These are phyloP conservation scores for Sphaerodactylus townsendi DNA, from an alignment of 2,113 vertebrate species.

Conservation along the genomic window DNA sequence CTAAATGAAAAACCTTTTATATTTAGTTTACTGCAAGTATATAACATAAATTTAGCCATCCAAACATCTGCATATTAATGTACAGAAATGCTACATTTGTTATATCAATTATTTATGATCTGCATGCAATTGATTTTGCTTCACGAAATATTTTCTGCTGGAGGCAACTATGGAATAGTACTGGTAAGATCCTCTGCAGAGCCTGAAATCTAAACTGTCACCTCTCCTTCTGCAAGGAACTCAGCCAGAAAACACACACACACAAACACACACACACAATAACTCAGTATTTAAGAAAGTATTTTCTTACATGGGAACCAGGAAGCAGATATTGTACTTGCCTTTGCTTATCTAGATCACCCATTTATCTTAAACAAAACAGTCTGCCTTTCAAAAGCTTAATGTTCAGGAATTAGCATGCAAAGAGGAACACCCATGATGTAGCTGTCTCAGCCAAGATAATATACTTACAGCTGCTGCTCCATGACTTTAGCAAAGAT, in stretches of 20 bases:
- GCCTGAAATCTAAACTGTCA: background rate
- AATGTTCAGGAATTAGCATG: conserved; percentile 6
- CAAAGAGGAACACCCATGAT: conserved; percentile 33
- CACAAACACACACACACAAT: conserved; percentile 22
- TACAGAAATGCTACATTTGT: background rate
- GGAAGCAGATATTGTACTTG: background rate
- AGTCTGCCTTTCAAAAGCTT: background rate
- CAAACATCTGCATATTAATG: background rate
- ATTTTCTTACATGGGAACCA: background rate
- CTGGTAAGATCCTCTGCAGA: conserved; percentile 38
- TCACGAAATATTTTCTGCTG: conserved; percentile 28
- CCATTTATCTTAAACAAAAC: background rate
- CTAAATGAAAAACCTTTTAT: background rate
- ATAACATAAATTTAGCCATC: background rate
- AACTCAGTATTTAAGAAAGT: background rate
- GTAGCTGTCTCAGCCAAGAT: conserved; percentile 13
- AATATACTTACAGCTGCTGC: conserved; percentile 88
- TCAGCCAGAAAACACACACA: conserved; percentile 49
- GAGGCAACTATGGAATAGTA: conserved; percentile 31
- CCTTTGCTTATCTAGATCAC: background rate
- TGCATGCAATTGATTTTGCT: conserved; percentile 12
- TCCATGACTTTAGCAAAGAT: conserved; percentile 97
- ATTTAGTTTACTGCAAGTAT: background rate
- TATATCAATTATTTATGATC: background rate
- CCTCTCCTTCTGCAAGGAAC: conserved; percentile 8